Conservation (phyloP, 1,140 invertebrate species). For the Octopus sinensis region DNA sequence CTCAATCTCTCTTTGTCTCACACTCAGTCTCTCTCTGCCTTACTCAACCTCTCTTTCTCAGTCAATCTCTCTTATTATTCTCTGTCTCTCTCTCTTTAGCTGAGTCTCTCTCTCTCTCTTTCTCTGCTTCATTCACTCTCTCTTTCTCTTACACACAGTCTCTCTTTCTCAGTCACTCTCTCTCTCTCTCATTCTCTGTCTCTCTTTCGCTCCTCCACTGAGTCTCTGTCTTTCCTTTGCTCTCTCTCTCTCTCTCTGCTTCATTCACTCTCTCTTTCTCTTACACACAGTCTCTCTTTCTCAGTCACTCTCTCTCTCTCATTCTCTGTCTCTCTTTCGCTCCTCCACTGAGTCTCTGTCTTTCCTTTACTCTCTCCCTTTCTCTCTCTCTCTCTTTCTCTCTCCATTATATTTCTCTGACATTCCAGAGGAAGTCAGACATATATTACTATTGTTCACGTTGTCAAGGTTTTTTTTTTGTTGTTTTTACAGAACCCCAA, state of each 20-base stretch:
- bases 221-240: not conserved
- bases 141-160: not conserved
- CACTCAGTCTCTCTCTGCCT: not conserved
- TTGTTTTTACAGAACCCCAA: too few species aligned
- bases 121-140: not conserved
- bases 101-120: not conserved
- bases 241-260: not conserved
- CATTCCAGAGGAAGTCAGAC: too few species aligned
- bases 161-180: not conserved
- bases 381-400: not conserved
- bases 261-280: not conserved
- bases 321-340: not conserved
- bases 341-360: not conserved
- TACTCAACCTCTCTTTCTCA: not conserved
- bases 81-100: not conserved
- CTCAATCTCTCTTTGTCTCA: not conserved
- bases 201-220: not conserved
- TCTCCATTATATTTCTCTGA: not conserved
- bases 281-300: not conserved
- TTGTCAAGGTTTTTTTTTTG: too few species aligned
- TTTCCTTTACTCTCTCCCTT: not conserved
- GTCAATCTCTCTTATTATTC: not conserved
- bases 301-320: not conserved
- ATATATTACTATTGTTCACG: too few species aligned
- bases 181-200: not conserved